A percentile compares a stretch with the other conserved stretches of the same genome.
phyloP scores from a whole-genome alignment of 2,113 vertebrate species.

The Anoura caudifer region DNA sequence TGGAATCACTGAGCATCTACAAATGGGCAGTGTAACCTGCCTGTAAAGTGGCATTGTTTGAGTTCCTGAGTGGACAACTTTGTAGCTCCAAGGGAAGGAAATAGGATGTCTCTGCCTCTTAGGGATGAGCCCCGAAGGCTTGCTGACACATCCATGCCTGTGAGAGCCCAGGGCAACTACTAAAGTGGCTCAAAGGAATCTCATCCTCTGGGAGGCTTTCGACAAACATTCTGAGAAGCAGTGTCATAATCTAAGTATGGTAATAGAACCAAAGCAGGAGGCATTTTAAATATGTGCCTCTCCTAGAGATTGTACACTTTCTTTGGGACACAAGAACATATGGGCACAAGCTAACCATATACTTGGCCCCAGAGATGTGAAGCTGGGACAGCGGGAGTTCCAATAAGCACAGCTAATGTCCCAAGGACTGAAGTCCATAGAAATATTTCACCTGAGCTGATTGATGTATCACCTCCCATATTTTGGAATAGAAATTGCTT shows the following conservation, averaged over 20 bases:
- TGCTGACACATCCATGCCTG: background rate
- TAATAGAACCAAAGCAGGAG: background rate
- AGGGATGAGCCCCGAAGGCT: background rate
- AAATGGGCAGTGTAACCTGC: background rate
- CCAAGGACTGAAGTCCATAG: background rate
- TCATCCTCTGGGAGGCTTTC: background rate
- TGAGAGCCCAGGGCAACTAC: background rate
- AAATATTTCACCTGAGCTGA: background rate
- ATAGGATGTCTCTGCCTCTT: background rate
- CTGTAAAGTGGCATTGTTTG: background rate
- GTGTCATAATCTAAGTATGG: background rate
- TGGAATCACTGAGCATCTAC: background rate
- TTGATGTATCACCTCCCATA: background rate
- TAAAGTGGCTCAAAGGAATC: background rate
- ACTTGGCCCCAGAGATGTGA: background rate
- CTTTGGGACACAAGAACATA: background rate
- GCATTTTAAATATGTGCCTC: background rate
- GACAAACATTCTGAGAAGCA: background rate
- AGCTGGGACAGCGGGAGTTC: background rate
- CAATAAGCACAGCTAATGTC: background rate
- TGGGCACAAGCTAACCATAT: background rate
- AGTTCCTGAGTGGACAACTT: background rate
- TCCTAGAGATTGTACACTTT: background rate
- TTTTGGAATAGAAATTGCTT: background rate
- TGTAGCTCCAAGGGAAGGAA: background rate